Base-by-base conservation (phyloP, 1,140 invertebrate species). In the Ostrea denselamellosa region DNA sequence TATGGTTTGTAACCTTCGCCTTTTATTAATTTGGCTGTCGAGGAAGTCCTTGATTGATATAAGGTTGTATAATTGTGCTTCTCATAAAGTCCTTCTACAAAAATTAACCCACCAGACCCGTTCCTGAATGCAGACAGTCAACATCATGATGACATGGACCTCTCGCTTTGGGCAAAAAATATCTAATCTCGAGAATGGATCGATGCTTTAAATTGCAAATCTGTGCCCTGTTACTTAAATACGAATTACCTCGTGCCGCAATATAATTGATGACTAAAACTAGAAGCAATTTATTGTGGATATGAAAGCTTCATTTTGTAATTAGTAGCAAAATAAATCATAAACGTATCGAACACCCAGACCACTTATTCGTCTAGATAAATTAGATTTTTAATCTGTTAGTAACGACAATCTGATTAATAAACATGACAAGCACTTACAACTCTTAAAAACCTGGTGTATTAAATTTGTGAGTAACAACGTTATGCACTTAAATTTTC, bases 141-240 rank as follows among this genome's bases (percentile, higher is more conserved):
- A 62, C 0, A 17, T 9, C 34, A 56, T 12, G 54, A 56, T 2
- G 54, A 56, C 54, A 56, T 56, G 54, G 1, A 56, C 54, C 54
- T 9, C 54, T 17, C 9, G 9, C 54, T 12, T 56, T 62, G 17
- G 17, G n/a, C 56, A 19, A 7, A 7, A 12, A 62, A 19, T n/a
- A 62, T 62, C 56, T 62, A 62, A 19, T 62, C 14, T n/a, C 5
- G 17, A 62, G 56, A 62, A 62, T n/a, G 56, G 28, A 77, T 77
- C 68, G 28, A 77, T 77, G 68, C 68, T 25, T 77, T 77, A 77
- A 77, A 28, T 77, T 77, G 28, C 68, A 77, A 25, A 34, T 77
- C 68, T 34, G 68, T 19, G 56, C 56, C 56, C 56, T 4, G 56
- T 62, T 19, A 62, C 3, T 62, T n/a, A 62, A n/a, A n/a, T 19